Percentiles rank a stretch among this genome's conserved stretches.
These are phyloP conservation scores for Temnothorax ravouxi DNA, from an alignment of 2,888 invertebrate genomes.

Conservation along the genomic window DNA sequence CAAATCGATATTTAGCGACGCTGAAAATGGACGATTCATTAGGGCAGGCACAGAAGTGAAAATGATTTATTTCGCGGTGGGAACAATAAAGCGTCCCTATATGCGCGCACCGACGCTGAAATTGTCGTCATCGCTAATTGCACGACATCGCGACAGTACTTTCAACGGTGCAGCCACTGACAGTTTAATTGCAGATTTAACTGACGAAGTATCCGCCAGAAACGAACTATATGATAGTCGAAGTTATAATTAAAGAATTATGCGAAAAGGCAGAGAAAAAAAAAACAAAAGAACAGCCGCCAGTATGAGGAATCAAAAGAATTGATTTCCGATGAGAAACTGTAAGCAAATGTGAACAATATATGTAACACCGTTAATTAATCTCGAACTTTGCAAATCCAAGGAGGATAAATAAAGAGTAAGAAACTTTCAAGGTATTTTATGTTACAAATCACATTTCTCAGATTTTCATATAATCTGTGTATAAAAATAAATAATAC, in stretches of 20 bases:
- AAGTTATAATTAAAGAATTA: slow-evolving; percentile 38
- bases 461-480: not conserved
- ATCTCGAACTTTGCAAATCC: not conserved
- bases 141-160: slow-evolving; percentile 40
- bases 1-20: slow-evolving; percentile 35
- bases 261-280: not conserved
- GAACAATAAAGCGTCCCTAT: slow-evolving; percentile 63
- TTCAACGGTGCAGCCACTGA: slow-evolving; percentile 19
- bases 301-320: not conserved
- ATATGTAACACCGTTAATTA: not conserved
- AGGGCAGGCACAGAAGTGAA: slow-evolving; percentile 41
- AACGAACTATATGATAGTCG: not conserved
- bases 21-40: slow-evolving; percentile 57
- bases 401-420: not conserved
- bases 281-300: not conserved
- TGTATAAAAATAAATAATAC: not conserved
- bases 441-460: slow-evolving; percentile 3
- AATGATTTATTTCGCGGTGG: slow-evolving; percentile 61
- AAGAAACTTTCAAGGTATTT: not conserved
- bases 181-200: slow-evolving; percentile 54
- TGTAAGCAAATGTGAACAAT: not conserved
- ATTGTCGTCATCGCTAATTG: slow-evolving; percentile 66
- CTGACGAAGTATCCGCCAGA: not conserved
- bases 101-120: slow-evolving; percentile 37
- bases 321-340: not conserved